Conservation (phyloP, 2,113 vertebrate genomes). For the Centropus unirufus region DNA sequence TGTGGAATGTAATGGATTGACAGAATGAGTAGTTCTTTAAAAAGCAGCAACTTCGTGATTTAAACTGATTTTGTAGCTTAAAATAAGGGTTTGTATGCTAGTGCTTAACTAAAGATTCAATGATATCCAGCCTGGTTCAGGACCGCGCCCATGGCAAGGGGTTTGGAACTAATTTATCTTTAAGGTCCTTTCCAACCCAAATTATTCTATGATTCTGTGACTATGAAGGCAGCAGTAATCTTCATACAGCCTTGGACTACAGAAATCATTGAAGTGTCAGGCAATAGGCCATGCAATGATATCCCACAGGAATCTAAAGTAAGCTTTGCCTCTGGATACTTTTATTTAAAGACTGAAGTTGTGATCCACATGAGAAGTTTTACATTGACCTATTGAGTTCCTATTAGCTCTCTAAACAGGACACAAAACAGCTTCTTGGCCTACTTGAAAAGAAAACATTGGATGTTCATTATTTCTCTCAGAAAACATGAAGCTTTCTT, state of each 20-base stretch:
- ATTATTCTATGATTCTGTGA: too few relatives aligned
- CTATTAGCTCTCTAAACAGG: conserved; percentile 27
- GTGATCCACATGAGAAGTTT: conserved; percentile 40
- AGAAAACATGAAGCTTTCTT: background rate
- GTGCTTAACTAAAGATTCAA: background rate
- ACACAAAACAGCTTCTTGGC: background rate
- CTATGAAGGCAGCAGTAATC: background rate
- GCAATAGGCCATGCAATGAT: background rate
- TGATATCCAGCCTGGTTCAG: too few relatives aligned
- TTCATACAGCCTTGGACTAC: conserved; percentile 25
- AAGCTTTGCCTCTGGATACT: background rate
- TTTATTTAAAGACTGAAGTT: conserved; percentile 37
- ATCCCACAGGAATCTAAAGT: background rate
- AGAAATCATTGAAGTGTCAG: background rate
- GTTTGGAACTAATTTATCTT: too few relatives aligned
- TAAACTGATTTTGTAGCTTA: background rate
- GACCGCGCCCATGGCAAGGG: too few relatives aligned
- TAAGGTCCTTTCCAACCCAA: too few relatives aligned
- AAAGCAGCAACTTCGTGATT: background rate
- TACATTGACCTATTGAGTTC: conserved; percentile 34
- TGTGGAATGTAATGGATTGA: background rate
- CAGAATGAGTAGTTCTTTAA: background rate
- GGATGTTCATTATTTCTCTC: background rate
- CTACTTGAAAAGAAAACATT: conserved; percentile 50
- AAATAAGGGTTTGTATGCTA: background rate